These are phyloP conservation scores for Sesia bembeciformis DNA, from an alignment of 2,888 invertebrate species.

Conservation along the genomic window DNA sequence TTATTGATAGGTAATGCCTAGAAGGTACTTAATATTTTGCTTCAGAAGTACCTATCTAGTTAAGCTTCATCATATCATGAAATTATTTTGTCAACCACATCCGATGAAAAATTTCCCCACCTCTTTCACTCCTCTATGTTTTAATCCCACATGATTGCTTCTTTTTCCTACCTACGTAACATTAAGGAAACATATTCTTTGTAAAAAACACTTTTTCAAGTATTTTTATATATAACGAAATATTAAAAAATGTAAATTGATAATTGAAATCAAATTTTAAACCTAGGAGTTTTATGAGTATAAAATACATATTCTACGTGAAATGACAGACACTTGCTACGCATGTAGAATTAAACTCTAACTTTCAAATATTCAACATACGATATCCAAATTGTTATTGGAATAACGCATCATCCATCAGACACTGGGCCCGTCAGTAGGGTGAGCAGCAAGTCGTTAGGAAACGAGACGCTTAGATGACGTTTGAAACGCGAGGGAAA, in stretches of 20 bases:
- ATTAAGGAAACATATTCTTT: too few species aligned
- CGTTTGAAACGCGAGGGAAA: slow-evolving; percentile 24
- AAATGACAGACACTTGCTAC: too few species aligned
- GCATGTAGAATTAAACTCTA: slow-evolving; percentile 15
- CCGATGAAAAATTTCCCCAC: too few species aligned
- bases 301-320: slow-evolving; percentile 4
- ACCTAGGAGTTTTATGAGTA: background rate
- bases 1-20: too few species aligned
- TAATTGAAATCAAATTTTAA: background rate
- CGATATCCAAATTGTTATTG: slow-evolving; percentile 72
- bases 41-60: too few species aligned
- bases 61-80: too few species aligned
- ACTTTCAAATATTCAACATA: slow-evolving; percentile 62
- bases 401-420: slow-evolving; percentile 74
- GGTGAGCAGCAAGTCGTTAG: slow-evolving; percentile 46
- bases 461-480: slow-evolving; percentile 31
- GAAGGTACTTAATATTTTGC: too few species aligned
- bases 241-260: background rate
- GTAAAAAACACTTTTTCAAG: background rate
- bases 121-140: too few species aligned
- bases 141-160: too few species aligned
- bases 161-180: too few species aligned
- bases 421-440: slow-evolving; percentile 53
- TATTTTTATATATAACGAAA: background rate
- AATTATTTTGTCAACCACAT: too few species aligned